These are phyloP conservation scores for Poecilia wingei DNA, from an alignment of 2,797 vertebrate species.

Conservation along the genomic window DNA sequence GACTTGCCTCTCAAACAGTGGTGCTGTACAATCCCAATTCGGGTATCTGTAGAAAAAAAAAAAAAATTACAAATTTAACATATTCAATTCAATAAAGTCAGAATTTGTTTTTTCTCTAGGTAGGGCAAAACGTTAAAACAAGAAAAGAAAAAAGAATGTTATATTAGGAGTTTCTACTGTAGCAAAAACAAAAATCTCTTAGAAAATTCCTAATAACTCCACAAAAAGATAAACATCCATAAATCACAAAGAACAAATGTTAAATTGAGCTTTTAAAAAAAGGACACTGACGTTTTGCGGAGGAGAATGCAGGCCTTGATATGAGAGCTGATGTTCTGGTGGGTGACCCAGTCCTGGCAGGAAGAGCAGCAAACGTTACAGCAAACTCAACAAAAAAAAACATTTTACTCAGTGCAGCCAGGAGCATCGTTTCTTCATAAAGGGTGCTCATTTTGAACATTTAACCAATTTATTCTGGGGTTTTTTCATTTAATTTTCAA, in stretches of 20 bases:
- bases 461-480: neutral
- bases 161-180: neutral
- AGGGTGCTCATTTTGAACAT: too few species aligned
- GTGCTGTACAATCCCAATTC: slow-evolving; percentile 87
- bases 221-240: neutral
- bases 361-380: slow-evolving; percentile 32
- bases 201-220: neutral
- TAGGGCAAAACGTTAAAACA: too few species aligned
- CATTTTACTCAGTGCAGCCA: neutral
- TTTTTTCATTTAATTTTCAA: neutral
- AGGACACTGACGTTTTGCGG: slow-evolving; percentile 83
- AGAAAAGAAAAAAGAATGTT: too few species aligned
- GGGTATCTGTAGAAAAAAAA: slow-evolving; percentile 82
- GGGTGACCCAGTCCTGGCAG: slow-evolving; percentile 90
- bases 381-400: neutral
- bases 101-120: too few species aligned
- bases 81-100: neutral
- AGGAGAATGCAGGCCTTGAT: slow-evolving; percentile 88
- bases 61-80: neutral
- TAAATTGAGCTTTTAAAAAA: neutral
- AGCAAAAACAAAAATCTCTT: neutral
- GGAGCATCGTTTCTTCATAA: too few species aligned
- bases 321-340: slow-evolving; percentile 89
- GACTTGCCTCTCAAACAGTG: slow-evolving; percentile 74
- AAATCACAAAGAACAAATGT: neutral